Evolutionary conservation across 2,888 invertebrate species (phyloP).

Genomic region (Lasioglossum figueresi): DNA sequence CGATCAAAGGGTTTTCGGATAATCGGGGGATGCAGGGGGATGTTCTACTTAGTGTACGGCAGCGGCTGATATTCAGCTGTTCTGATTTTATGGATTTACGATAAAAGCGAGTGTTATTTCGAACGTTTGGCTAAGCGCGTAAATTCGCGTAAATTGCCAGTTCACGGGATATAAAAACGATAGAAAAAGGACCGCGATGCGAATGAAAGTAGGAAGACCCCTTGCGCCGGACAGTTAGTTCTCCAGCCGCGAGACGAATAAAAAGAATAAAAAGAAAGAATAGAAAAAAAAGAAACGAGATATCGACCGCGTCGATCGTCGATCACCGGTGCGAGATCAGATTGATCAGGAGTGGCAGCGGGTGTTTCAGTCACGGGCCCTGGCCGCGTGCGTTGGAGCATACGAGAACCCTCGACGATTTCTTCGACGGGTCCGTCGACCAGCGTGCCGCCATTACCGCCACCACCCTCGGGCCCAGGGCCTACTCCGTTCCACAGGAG

Average conservation of each 20-base stretch:
- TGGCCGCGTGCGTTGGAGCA: slow-evolving; percentile 80
- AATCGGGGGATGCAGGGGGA: neutral
- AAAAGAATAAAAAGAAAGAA: neutral
- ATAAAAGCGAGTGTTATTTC: too few relatives aligned
- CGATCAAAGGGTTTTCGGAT: neutral
- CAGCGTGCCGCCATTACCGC: slow-evolving; percentile 78
- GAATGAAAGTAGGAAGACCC: slow-evolving; percentile 1
- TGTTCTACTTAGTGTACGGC: neutral
- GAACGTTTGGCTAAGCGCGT: neutral
- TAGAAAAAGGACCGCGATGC: neutral
- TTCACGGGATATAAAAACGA: too few relatives aligned
- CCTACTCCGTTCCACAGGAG: slow-evolving; percentile 79
- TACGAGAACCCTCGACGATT: slow-evolving; percentile 78
- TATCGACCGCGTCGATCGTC: slow-evolving; percentile 15
- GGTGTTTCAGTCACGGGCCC: slow-evolving; percentile 81
- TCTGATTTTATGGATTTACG: too few relatives aligned
- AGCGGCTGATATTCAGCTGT: neutral
- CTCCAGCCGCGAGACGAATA: neutral
- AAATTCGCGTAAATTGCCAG: neutral
- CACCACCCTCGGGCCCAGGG: slow-evolving; percentile 79
- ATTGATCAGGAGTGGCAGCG: slow-evolving; percentile 74
- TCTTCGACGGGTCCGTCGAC: slow-evolving; percentile 73
- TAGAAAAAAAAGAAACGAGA: neutral
- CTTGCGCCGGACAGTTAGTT: neutral
- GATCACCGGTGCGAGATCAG: slow-evolving; percentile 44